Base-by-base conservation (phyloP, 2,113 vertebrate genomes). In the Junco hyemalis region DNA sequence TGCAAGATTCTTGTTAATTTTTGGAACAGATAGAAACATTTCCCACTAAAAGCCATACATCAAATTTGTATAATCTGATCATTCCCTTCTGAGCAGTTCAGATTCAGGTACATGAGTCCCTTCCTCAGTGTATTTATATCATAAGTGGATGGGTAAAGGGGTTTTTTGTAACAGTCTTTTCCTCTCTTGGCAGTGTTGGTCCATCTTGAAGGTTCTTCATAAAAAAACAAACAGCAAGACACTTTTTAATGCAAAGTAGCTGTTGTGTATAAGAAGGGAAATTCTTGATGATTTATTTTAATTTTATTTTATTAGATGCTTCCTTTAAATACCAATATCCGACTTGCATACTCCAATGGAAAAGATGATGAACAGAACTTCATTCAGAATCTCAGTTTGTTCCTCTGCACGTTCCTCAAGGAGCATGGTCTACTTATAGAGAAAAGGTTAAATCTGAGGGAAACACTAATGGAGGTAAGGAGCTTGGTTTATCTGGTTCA, bases 331-430 rank as follows among this genome's bases (percentile, higher is more conserved):
- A 99, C 99, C 72, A 99, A 99, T 95, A 99, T 99, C 81, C 98
- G 99, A 65, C 97, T 99, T 97, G 99, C 99, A 0, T 99, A 99
- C 47, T 98, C 99, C 16, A 99, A 99, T 80, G 99, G 99, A 57
- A 99, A 99, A 93, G 99, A 99, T 78, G 99, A 99, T 78, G 99
- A 99, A 81, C 99, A 99, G 98, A 99, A 99, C 97, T 99, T 99
- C 93, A 99, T 99, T 96, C 99, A 99, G 98, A 99, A 99, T 96
- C 99, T 99, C 93, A 99, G 99, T 95, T 98, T 99, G 91, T 99
- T 99, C 98, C 99, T 99, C 80, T 99, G 99, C 96, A 99, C 99
- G 2, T 99, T 99, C 96, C 98, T 99, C 25, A 99, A 99, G 96
- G 99, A 99, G 95, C 99, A 99, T 12, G 99, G 99, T 33, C 99